phyloP scores from a whole-genome alignment of 2,113 vertebrate species.

The Bubalus kerabau region DNA sequence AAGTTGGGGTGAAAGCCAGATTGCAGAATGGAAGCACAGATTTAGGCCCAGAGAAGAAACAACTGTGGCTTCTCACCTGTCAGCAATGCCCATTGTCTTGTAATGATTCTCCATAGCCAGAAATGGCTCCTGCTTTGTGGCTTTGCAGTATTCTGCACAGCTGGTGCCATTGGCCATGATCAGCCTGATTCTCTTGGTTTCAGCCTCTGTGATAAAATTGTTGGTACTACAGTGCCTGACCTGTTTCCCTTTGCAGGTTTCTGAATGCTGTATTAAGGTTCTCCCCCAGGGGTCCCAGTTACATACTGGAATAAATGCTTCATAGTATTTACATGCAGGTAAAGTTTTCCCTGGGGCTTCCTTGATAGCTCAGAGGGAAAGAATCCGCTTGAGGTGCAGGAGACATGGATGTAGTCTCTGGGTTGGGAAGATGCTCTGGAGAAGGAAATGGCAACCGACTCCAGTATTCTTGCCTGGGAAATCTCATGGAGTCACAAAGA shows the following conservation, averaged over 20 bases:
- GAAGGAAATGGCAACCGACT: not conserved
- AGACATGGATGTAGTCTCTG: not conserved
- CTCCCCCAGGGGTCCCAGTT: not conserved
- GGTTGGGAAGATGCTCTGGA: not conserved
- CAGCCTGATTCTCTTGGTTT: not conserved
- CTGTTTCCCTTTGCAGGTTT: not conserved
- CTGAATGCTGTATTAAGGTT: not conserved
- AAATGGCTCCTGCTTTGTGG: not conserved
- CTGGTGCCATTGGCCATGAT: not conserved
- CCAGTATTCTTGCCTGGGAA: not conserved
- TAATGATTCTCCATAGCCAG: not conserved
- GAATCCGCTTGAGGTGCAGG: not conserved
- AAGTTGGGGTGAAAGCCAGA: not conserved
- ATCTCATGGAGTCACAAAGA: not conserved
- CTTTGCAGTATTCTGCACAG: not conserved
- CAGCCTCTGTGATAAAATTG: not conserved
- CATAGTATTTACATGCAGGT: not conserved
- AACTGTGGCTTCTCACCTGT: not conserved
- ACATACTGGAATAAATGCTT: not conserved
- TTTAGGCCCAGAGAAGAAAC: not conserved
- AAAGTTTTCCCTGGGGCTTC: not conserved
- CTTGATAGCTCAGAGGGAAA: not conserved
- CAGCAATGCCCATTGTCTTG: not conserved
- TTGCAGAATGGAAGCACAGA: not conserved
- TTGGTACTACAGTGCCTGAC: not conserved